phyloP scores from a whole-genome alignment of 2,113 vertebrate species.

The Nestor notabilis region DNA sequence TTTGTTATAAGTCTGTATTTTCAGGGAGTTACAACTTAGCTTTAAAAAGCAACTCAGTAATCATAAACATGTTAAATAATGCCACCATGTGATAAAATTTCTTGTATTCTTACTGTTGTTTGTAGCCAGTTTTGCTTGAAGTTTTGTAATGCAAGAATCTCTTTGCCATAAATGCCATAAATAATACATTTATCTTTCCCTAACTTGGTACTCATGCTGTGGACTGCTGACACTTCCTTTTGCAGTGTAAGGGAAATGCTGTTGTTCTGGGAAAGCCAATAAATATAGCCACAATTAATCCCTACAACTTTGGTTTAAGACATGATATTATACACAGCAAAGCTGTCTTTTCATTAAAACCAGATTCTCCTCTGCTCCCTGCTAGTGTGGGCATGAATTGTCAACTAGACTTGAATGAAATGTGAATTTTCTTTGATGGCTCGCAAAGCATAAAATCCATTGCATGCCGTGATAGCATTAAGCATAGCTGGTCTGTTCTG shows the following conservation, averaged over 20 bases:
- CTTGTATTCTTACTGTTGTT: not conserved
- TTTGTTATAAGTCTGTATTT: not conserved
- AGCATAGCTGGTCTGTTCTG: not conserved
- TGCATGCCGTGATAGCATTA: not conserved
- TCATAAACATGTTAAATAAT: not conserved
- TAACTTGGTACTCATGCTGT: not conserved
- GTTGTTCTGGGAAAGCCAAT: not conserved
- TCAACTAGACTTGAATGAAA: not conserved
- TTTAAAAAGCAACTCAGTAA: not conserved
- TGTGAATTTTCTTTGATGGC: not conserved
- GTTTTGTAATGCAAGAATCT: not conserved
- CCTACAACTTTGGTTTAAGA: not conserved
- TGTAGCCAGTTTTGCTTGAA: not conserved
- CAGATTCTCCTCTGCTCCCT: not conserved
- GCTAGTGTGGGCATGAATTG: not conserved
- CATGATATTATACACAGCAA: not conserved
- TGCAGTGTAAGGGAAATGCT: not conserved
- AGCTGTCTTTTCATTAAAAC: not conserved
- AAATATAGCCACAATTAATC: not conserved
- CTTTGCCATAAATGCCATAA: not conserved
- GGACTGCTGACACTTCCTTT: not conserved
- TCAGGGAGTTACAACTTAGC: not conserved
- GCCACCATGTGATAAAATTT: not conserved
- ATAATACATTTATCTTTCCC: not conserved
- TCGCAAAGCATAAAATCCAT: not conserved